These are phyloP conservation scores for Acromyrmex echinatior DNA, from an alignment of 1,140 invertebrate genomes.

Conservation along the genomic window DNA sequence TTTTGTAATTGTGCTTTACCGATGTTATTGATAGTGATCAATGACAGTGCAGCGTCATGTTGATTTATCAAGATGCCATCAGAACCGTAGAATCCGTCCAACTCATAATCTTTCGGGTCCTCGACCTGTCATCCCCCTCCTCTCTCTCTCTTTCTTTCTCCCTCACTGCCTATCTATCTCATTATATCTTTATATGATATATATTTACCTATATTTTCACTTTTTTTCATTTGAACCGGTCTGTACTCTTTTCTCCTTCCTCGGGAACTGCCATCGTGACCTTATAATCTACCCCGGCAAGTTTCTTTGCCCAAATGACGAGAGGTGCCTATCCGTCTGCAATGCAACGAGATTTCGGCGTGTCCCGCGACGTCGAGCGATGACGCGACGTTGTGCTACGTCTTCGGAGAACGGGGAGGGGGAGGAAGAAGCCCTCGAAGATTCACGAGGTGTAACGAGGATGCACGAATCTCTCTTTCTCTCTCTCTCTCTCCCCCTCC, in stretches of 20 bases:
- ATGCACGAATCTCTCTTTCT: conserved; percentile 53
- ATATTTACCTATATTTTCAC: background rate
- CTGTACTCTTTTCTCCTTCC: background rate
- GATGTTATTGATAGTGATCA: conserved; percentile 4
- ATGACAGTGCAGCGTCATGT: conserved; percentile 29
- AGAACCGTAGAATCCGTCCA: conserved; percentile 59
- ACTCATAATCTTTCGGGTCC: conserved; percentile 69
- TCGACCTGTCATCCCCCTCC: conserved; percentile 57
- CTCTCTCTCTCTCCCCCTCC: background rate
- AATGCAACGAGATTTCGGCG: conserved; percentile 39
- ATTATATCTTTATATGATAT: background rate
- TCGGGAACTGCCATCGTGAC: background rate
- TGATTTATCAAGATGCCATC: conserved; percentile 52
- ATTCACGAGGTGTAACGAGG: conserved; percentile 64
- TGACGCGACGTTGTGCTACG: conserved; percentile 51
- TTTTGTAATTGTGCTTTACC: background rate
- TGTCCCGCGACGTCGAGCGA: conserved; percentile 57
- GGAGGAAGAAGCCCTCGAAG: conserved; percentile 25
- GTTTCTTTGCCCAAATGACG: background rate
- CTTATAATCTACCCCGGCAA: background rate
- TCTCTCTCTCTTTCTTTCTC: too few relatives aligned
- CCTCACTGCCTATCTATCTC: conserved; percentile 23
- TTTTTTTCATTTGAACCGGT: conserved; percentile 19
- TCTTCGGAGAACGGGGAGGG: background rate
- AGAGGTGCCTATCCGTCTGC: conserved; percentile 3